Conservation (phyloP, 2,113 vertebrate species). For the Rhipidura dahli region DNA sequence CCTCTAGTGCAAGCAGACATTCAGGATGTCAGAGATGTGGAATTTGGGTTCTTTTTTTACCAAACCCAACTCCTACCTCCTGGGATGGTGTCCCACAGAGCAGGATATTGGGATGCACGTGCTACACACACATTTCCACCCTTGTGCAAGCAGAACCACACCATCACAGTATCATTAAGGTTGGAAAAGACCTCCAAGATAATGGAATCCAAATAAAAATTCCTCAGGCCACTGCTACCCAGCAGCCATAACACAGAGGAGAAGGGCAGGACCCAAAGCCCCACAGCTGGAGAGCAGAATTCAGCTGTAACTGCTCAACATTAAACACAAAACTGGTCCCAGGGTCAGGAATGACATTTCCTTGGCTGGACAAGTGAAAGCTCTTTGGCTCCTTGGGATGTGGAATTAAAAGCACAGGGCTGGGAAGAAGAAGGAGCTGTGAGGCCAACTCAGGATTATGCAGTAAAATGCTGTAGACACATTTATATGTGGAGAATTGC, state of each 20-base stretch:
- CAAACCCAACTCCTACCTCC: background rate
- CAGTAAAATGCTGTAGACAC: background rate
- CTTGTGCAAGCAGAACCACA: background rate
- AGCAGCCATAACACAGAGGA: background rate
- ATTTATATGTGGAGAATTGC: background rate
- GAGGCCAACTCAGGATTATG: background rate
- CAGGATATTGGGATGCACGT: fast-evolving
- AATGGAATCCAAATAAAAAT: background rate
- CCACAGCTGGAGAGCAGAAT: background rate
- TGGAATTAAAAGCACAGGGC: background rate
- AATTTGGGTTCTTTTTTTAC: background rate
- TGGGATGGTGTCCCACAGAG: background rate
- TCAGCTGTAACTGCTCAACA: background rate
- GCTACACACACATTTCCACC: background rate
- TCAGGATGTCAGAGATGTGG: background rate
- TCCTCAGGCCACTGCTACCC: background rate
- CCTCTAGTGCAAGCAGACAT: background rate
- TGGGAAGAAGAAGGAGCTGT: background rate
- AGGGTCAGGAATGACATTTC: background rate
- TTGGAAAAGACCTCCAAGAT: background rate
- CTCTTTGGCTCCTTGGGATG: background rate
- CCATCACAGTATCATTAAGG: background rate
- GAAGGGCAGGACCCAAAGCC: background rate
- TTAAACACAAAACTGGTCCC: background rate
- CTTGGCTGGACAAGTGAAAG: background rate